Conservation (phyloP, 1,140 invertebrate species). For the Neuroterus valhalla region DNA sequence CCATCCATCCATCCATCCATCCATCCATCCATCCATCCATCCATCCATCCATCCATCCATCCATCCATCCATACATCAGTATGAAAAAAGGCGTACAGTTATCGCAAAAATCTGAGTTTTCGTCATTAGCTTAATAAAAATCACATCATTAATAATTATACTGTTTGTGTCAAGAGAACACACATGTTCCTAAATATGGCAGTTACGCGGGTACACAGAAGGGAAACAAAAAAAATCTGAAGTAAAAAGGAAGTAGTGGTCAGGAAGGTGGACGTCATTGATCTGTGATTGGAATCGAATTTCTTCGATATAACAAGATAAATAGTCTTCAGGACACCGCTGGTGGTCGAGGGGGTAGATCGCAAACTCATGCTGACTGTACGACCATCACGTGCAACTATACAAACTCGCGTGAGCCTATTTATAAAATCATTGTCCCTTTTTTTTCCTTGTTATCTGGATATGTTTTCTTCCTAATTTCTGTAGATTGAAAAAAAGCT, state of each 20-base stretch:
- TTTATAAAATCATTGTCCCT: slow-evolving; percentile 27
- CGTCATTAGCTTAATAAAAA: background rate
- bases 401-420: slow-evolving; percentile 45
- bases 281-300: slow-evolving; percentile 69
- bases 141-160: slow-evolving; percentile 44
- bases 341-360: slow-evolving; percentile 64
- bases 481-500: no score
- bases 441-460: no score
- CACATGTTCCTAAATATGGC: slow-evolving; percentile 35
- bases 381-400: slow-evolving; percentile 45
- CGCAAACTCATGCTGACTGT: slow-evolving; percentile 68
- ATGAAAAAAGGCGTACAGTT: no score
- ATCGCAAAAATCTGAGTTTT: slow-evolving; percentile 12
- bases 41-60: no score
- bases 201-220: slow-evolving; percentile 33
- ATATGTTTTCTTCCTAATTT: no score
- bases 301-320: slow-evolving; percentile 69
- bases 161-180: slow-evolving; percentile 41
- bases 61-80: no score
- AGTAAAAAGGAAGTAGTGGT: slow-evolving; percentile 44
- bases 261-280: slow-evolving; percentile 58
- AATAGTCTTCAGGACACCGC: slow-evolving; percentile 65
- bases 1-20: no score
- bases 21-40: no score
- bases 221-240: slow-evolving; percentile 36